phyloP scores from a whole-genome alignment of 2,113 vertebrate species.

The Eonycteris spelaea region DNA sequence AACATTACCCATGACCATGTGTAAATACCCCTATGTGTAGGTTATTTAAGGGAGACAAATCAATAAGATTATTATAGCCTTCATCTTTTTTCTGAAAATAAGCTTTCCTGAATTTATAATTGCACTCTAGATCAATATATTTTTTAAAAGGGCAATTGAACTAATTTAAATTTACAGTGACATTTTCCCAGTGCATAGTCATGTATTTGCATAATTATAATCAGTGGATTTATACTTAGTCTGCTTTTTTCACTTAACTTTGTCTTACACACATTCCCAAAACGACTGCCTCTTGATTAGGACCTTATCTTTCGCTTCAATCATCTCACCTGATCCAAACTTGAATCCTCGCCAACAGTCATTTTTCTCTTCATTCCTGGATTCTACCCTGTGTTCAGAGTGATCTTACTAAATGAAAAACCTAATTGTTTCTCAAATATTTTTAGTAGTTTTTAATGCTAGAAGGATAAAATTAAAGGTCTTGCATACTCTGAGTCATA shows the following conservation, averaged over 20 bases:
- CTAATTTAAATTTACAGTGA: background rate
- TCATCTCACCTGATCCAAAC: background rate
- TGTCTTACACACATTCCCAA: background rate
- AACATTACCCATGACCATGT: background rate
- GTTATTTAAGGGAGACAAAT: background rate
- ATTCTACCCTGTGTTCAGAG: background rate
- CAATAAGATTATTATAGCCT: background rate
- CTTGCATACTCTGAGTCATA: background rate
- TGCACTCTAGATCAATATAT: background rate
- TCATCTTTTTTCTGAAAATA: conserved; percentile 36
- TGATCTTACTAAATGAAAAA: background rate
- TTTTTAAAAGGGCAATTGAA: background rate
- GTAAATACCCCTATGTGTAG: background rate
- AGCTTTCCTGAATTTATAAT: conserved; percentile 5
- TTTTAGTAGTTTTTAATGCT: background rate
- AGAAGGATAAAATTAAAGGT: background rate
- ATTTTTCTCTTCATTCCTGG: background rate
- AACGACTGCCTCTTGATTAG: background rate
- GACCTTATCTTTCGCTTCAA: background rate
- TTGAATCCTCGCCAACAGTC: background rate
- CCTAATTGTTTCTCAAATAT: background rate
- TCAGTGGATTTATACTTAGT: background rate
- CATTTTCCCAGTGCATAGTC: background rate
- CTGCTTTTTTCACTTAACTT: background rate
- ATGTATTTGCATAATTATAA: background rate